Evolutionary conservation across 2,797 vertebrate species (phyloP).

Genomic region (Muscicapa comitata): DNA sequence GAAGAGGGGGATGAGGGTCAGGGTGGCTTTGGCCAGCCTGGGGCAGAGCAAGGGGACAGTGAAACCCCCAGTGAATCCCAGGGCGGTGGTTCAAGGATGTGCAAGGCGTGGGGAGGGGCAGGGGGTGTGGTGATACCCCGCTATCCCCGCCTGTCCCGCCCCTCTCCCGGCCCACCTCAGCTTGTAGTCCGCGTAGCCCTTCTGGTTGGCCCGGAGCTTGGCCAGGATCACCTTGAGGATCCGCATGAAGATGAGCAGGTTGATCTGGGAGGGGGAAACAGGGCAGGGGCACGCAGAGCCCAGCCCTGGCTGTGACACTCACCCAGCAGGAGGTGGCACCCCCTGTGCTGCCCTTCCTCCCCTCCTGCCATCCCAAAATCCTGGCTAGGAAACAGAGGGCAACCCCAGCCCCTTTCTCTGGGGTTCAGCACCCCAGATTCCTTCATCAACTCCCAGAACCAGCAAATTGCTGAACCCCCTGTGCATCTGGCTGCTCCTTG

Average conservation of each 20-base stretch:
- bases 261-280: constrained; percentile 70
- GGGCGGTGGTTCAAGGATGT: accelerated
- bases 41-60: not conserved
- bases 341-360: not conserved
- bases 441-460: accelerated
- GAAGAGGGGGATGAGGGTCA: constrained; percentile 84
- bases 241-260: constrained; percentile 84
- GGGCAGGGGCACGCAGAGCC: not conserved
- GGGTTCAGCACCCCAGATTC: not conserved
- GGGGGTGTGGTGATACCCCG: too few species aligned
- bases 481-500: not conserved
- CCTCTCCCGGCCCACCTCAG: constrained; percentile 20
- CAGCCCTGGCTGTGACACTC: not conserved
- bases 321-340: not conserved
- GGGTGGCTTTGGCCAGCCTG: constrained; percentile 83
- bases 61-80: not conserved
- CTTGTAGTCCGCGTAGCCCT: constrained; percentile 81
- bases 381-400: not conserved
- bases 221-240: constrained; percentile 85
- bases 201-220: constrained; percentile 83
- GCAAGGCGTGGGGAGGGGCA: accelerated
- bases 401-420: not conserved
- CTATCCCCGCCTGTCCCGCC: not conserved
- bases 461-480: not conserved
- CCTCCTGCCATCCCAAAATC: not conserved